Evolutionary conservation across 2,797 vertebrate species (phyloP).

Genomic region (Urocyon cinereoargenteus): DNA sequence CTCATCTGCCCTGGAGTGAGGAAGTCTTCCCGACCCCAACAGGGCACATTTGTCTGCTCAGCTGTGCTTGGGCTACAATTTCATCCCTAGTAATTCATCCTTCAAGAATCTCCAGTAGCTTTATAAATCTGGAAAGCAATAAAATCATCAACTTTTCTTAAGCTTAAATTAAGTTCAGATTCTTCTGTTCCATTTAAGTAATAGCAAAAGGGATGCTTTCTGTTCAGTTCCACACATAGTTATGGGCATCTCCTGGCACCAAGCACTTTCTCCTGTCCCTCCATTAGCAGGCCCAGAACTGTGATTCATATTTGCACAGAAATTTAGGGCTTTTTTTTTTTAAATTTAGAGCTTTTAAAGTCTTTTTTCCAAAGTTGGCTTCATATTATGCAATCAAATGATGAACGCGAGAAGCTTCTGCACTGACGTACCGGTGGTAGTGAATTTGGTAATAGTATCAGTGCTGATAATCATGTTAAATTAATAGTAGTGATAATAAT

Average conservation of each 20-base stretch:
- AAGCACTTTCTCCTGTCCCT: fast-evolving
- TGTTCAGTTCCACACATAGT: fast-evolving
- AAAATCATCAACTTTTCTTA: conserved; percentile 51
- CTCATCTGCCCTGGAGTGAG: fast-evolving
- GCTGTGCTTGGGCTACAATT: background rate
- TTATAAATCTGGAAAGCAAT: conserved; percentile 46
- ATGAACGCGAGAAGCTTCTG: background rate
- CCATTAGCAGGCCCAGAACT: background rate
- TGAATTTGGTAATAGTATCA: background rate
- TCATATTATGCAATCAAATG: background rate
- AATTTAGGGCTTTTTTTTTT: background rate
- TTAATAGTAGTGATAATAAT: background rate
- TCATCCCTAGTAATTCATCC: background rate
- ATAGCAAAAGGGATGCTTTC: background rate
- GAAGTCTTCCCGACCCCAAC: fast-evolving
- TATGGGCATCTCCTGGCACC: background rate
- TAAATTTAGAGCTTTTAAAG: background rate
- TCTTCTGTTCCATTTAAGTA: background rate
- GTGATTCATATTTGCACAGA: background rate
- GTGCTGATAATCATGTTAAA: background rate
- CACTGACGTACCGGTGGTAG: background rate
- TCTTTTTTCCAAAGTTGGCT: background rate
- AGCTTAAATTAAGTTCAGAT: conserved; percentile 56
- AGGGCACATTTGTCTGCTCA: fast-evolving
- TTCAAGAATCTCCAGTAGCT: background rate